These are phyloP conservation scores for Sminthurides aquaticus DNA, from an alignment of 2,888 invertebrate species.

Conservation along the genomic window DNA sequence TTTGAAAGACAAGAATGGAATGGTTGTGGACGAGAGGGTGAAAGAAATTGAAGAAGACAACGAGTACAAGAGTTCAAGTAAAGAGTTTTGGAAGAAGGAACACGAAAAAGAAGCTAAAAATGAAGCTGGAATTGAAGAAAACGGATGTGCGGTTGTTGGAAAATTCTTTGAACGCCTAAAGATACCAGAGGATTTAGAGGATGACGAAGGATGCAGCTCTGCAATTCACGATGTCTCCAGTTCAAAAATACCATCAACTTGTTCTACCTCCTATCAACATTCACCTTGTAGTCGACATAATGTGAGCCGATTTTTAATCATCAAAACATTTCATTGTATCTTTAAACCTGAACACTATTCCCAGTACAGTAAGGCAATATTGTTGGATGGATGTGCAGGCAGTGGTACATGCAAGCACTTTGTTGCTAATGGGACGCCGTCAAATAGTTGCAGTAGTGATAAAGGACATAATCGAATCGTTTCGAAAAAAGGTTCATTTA, in stretches of 20 bases:
- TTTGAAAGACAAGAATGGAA: constrained; percentile 57
- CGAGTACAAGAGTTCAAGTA: constrained; percentile 54
- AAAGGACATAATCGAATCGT: no score
- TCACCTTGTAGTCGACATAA: not conserved
- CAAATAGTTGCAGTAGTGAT: no score
- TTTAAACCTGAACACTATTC: not conserved
- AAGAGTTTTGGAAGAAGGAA: constrained; percentile 43
- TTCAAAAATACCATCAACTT: not conserved
- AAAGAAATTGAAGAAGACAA: constrained; percentile 65
- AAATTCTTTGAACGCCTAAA: constrained; percentile 18
- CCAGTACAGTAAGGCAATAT: not conserved
- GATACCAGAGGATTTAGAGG: not conserved
- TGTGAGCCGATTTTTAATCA: not conserved
- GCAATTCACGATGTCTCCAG: not conserved
- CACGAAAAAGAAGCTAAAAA: constrained; percentile 8
- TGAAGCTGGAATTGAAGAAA: constrained; percentile 6
- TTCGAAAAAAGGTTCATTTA: not conserved
- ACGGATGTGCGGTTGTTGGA: constrained; percentile 15
- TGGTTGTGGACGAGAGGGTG: constrained; percentile 61
- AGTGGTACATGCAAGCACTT: no score
- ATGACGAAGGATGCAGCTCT: no score
- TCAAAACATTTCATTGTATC: not conserved
- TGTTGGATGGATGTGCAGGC: no score
- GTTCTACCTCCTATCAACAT: not conserved
- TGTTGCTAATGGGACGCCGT: no score